Percentiles rank a stretch among this genome's conserved stretches.
Evolutionary conservation across 2,797 vertebrate species (phyloP).

Genomic region (Danio albolineatus): DNA sequence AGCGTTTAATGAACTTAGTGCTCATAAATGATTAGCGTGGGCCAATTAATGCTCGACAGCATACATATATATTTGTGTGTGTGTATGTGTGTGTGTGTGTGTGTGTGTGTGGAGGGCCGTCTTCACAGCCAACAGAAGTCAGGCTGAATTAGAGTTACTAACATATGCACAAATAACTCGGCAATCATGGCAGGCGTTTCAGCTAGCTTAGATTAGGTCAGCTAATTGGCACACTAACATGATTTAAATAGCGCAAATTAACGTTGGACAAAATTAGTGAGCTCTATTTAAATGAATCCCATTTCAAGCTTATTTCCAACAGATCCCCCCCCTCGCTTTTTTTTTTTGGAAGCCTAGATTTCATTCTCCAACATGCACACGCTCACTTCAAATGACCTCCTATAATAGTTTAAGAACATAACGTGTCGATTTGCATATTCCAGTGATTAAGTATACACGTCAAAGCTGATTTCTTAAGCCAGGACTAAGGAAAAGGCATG

Average conservation of each 20-base stretch:
- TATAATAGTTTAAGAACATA: constrained; percentile 15
- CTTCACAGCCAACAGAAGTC: constrained; percentile 45
- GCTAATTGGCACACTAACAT: constrained; percentile 58
- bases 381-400: not conserved
- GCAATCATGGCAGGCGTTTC: constrained; percentile 42
- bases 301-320: constrained; percentile 53
- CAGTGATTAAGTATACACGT: constrained; percentile 30
- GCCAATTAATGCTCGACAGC: constrained; percentile 30
- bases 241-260: constrained; percentile 65
- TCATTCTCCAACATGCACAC: constrained; percentile 23
- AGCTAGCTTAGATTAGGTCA: constrained; percentile 55
- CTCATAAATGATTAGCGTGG: constrained; percentile 25
- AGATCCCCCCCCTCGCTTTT: not conserved
- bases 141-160: constrained; percentile 54
- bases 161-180: constrained; percentile 59
- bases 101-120: constrained; percentile 4
- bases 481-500: constrained; percentile 1
- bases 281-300: constrained; percentile 54
- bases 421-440: constrained; percentile 39
- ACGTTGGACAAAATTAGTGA: constrained; percentile 57
- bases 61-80: no score
- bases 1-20: constrained; percentile 47
- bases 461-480: constrained; percentile 29
- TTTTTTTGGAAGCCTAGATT: constrained; percentile 9
- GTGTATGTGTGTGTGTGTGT: no score